Evolutionary conservation across 2,888 invertebrate species (phyloP).

Genomic region (Dicranocentrus wangi): DNA sequence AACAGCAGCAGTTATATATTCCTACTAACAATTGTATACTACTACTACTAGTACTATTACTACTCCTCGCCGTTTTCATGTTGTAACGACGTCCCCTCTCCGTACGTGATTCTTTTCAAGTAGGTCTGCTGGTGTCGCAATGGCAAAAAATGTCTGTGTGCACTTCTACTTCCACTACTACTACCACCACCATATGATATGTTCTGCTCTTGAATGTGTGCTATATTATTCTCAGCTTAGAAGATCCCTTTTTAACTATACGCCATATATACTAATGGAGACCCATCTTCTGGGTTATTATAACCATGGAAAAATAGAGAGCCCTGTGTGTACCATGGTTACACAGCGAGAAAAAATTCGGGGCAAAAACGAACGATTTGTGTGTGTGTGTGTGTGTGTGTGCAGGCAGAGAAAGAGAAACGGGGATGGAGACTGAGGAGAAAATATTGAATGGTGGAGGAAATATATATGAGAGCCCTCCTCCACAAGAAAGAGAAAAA

Average conservation of each 20-base stretch:
- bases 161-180: not conserved
- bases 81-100: not conserved
- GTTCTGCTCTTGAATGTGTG: too few species aligned
- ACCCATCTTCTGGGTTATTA: too few species aligned
- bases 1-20: too few species aligned
- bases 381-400: not conserved
- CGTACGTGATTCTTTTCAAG: conserved; percentile 25
- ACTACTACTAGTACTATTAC: too few species aligned
- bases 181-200: too few species aligned
- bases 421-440: not conserved
- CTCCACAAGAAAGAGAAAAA: not conserved
- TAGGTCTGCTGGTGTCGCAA: conserved; percentile 5
- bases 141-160: too few species aligned
- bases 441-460: conserved; percentile 10
- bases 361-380: conserved; percentile 5
- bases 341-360: not conserved
- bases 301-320: too few species aligned
- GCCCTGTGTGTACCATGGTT: too few species aligned
- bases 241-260: too few species aligned
- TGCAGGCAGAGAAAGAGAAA: not conserved
- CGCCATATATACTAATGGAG: too few species aligned
- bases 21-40: too few species aligned
- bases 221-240: too few species aligned
- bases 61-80: not conserved
- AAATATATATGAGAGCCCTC: not conserved